Evolutionary conservation across 2,797 vertebrate genomes (phyloP).

Genomic region (Urocyon cinereoargenteus): DNA sequence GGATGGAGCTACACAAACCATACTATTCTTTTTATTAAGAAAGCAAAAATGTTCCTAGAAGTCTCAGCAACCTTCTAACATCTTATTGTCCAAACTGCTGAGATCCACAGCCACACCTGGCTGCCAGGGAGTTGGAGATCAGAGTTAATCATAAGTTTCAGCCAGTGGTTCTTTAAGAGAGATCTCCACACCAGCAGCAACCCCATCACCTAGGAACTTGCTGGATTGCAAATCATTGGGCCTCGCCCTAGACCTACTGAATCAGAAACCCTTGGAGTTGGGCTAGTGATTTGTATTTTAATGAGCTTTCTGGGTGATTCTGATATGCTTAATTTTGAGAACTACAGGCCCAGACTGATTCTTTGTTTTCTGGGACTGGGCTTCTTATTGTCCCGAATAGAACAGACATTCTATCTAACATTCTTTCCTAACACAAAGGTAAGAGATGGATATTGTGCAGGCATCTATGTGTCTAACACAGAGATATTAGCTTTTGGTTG

Average conservation of each 20-base stretch:
- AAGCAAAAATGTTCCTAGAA: not conserved
- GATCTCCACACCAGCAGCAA: not conserved
- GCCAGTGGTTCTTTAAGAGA: not conserved
- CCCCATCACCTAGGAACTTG: not conserved
- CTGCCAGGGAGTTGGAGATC: not conserved
- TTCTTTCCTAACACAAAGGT: not conserved
- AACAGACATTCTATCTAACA: not conserved
- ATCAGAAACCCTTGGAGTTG: not conserved
- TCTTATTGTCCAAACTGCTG: not conserved
- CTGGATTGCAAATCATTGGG: not conserved
- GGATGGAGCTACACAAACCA: not conserved
- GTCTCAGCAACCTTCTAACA: not conserved
- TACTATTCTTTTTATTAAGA: not conserved
- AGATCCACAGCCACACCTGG: not conserved
- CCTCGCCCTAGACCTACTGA: not conserved
- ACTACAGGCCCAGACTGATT: not conserved
- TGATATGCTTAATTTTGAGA: conserved; percentile 24
- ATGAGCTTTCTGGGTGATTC: not conserved
- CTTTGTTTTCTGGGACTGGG: not conserved
- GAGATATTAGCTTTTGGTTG: not conserved
- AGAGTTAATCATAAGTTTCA: not conserved
- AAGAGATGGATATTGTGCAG: not conserved
- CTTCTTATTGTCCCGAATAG: not conserved
- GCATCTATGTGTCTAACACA: not conserved
- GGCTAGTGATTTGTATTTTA: not conserved